Percentiles rank a stretch among this genome's conserved stretches.
These are phyloP conservation scores for Yponomeuta cagnagella DNA, from an alignment of 2,888 invertebrate species.

Conservation along the genomic window DNA sequence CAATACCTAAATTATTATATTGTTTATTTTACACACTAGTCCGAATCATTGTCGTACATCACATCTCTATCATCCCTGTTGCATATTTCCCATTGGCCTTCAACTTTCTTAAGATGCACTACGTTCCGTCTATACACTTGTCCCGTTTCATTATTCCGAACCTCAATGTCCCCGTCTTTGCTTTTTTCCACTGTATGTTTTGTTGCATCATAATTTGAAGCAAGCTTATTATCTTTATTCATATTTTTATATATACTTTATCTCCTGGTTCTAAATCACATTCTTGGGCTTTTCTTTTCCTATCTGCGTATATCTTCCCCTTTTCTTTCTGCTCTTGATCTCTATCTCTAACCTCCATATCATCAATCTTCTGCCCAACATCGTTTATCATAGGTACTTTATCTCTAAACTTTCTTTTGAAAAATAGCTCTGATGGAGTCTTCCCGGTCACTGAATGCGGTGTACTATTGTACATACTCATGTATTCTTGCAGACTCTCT, in stretches of 20 bases:
- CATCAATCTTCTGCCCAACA: too few relatives aligned
- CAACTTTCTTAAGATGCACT: too few relatives aligned
- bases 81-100: too few relatives aligned
- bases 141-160: constrained; percentile 15
- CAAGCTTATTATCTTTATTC: constrained; percentile 11
- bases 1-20: too few relatives aligned
- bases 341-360: too few relatives aligned
- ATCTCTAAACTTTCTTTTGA: too few relatives aligned
- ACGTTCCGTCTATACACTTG: constrained; percentile 8
- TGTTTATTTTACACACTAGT: too few relatives aligned
- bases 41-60: too few relatives aligned
- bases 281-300: constrained; percentile 15
- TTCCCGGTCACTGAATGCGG: constrained; percentile 15
- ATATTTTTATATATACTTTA: constrained; percentile 14
- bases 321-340: constrained; percentile 9
- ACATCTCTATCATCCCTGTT: too few relatives aligned
- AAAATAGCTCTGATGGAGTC: constrained; percentile 8
- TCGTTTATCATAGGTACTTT: too few relatives aligned
- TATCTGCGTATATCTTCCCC: constrained; percentile 6
- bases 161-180: constrained; percentile 9
- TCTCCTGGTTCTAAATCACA: constrained; percentile 3
- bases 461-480: constrained; percentile 20
- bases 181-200: constrained; percentile 11
- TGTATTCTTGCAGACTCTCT: too few relatives aligned
- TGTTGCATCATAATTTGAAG: constrained; percentile 9